phyloP scores from a whole-genome alignment of 2,113 vertebrate species.

The Crotalus tigris region DNA sequence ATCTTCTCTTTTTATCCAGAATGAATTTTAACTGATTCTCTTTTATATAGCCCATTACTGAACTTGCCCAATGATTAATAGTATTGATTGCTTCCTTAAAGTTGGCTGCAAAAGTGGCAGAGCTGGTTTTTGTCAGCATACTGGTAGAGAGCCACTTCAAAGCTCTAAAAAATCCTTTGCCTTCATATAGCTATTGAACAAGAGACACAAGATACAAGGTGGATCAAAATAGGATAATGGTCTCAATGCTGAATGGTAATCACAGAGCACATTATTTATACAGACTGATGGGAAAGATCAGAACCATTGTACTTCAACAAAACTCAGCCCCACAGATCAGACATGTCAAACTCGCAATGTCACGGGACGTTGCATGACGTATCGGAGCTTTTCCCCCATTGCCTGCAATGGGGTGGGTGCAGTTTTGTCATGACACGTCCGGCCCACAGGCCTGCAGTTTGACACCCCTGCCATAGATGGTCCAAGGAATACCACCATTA shows the following conservation, averaged over 20 bases:
- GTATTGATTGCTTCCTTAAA: neutral
- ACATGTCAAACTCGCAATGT: too few relatives aligned
- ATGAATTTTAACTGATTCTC: neutral
- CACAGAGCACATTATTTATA: neutral
- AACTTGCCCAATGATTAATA: neutral
- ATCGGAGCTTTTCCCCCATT: too few relatives aligned
- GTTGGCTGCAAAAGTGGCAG: neutral
- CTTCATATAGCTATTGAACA: neutral
- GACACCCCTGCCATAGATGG: neutral
- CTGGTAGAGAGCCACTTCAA: neutral
- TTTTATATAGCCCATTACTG: neutral
- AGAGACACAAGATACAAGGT: neutral
- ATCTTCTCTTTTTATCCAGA: neutral
- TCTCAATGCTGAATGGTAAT: neutral
- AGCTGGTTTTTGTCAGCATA: neutral
- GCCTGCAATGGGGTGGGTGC: too few relatives aligned
- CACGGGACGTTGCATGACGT: too few relatives aligned
- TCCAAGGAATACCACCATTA: neutral
- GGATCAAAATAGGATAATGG: neutral
- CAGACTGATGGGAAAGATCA: neutral
- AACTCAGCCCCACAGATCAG: neutral
- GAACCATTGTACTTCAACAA: neutral
- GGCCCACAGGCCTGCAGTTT: too few relatives aligned
- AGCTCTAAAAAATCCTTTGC: neutral
- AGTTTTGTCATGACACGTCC: too few relatives aligned